Evolutionary conservation across 2,797 vertebrate genomes (phyloP), one percentile per base, ranked within the genome.

Genomic region (Melanogrammus aeglefinus): DNA sequence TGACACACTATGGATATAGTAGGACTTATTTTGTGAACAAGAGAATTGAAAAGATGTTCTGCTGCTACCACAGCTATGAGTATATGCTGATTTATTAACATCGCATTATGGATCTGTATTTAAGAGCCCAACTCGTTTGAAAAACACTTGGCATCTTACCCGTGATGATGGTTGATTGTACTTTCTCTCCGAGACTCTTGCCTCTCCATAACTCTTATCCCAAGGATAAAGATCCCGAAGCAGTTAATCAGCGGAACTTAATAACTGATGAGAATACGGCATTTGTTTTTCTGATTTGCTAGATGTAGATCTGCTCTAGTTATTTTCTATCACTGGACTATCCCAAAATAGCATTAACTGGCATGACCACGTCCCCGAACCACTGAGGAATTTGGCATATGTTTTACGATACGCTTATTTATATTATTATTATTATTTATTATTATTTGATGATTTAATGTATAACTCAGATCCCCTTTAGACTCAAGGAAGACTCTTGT

Each of bases 271-370:
- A 35, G 6, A 21, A 72, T 4, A 31, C 76, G 76, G 82, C 83
- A 74, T 85, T 41, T 27, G 13, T 41, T 47, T 29, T 29, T n/a
- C n/a, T 79, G 76, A 76, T 85, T 81, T 86, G 79, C 78, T n/a
- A 88, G 81, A 85, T 76, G 74, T 75, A n/a, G 77, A 75, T 82
- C 75, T 78, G 84, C 75, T 80, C 44, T 79, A 87, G 57, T 69
- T 78, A 79, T 89, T 87, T 73, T 78, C 80, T 80, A 88, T n/a
- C 87, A 91, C 87, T 91, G 89, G 86, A 89, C 85, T 87, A 18
- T 27, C 88, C 89, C 91, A 91, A n/a, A 92, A 71, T 90, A 90
- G 86, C 87, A 87, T 79, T 82, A 24, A 47, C 77, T 77, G 90
- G 88, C 86, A 84, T 85, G 74, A 86, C 84, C 83, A 27, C 76